Evolutionary conservation across 2,888 invertebrate genomes (phyloP).

Genomic region (Incurvaria masculella): DNA sequence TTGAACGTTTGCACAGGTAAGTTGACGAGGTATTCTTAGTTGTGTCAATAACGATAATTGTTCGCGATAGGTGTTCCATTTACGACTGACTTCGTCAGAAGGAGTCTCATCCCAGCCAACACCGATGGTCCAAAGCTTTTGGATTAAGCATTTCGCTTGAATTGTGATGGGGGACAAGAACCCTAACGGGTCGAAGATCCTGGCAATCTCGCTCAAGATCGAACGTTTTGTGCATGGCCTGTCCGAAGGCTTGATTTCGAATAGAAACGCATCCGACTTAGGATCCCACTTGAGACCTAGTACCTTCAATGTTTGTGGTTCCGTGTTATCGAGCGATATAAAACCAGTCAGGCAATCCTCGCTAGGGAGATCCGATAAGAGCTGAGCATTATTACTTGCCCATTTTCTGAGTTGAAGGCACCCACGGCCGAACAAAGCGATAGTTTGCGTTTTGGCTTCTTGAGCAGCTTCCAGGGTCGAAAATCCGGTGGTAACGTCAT

Average conservation of each 20-base stretch:
- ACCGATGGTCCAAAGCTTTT: conserved; percentile 15
- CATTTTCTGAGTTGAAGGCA: conserved; percentile 6
- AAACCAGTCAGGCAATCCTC: conserved; percentile 4
- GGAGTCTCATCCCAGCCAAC: conserved; percentile 19
- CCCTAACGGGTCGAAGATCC: conserved; percentile 18
- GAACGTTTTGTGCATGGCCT: conserved; percentile 11
- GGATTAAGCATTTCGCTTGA: conserved; percentile 12
- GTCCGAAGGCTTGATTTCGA: too few species aligned
- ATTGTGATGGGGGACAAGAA: conserved; percentile 12
- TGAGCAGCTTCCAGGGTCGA: not conserved
- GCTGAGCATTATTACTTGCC: conserved; percentile 1
- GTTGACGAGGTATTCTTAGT: not conserved
- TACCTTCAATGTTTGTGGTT: too few species aligned
- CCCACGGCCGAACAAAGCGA: too few species aligned
- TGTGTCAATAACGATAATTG: too few species aligned
- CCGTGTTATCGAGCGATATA: too few species aligned
- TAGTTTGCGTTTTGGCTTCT: not conserved
- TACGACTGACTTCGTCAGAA: conserved; percentile 9
- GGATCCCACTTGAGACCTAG: too few species aligned
- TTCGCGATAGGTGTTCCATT: conserved; percentile 16
- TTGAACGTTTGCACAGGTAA: not conserved
- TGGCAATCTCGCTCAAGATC: conserved; percentile 15
- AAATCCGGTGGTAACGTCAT: conserved; percentile 1
- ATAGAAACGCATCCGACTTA: too few species aligned
- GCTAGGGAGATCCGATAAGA: not conserved